Evolutionary conservation across 2,888 invertebrate genomes (phyloP), one percentile per base, ranked within the genome.

Genomic region (Acleris cristana): DNA sequence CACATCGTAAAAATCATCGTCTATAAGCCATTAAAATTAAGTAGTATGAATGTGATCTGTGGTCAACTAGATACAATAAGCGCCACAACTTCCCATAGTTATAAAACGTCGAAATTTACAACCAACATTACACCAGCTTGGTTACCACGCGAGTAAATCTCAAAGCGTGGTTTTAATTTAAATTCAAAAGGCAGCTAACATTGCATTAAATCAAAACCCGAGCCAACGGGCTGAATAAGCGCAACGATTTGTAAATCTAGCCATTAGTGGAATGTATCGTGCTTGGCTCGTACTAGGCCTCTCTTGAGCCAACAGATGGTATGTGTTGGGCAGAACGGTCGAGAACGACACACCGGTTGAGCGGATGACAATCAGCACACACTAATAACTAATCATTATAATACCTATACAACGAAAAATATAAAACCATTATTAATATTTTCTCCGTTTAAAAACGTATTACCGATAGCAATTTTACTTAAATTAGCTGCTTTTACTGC

Each of bases 181-280:
- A 67, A 67, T 67, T 67, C 67, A 67, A 67, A 67, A 67, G 67
- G 67, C 66, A 48, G 66, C 62, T 62, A 67, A 70, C 69, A 72
- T 73, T 61, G 76, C 72, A 70, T 74, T 76, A 69, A 78, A 74
- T 68, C 72, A 64, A 65, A 57, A 70, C 64, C 73, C 73, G 73
- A 73, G 75, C 71, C 73, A 74, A 72, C 70, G 73, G 74, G 74
- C 76, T 77, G 79, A 76, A 73, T 76, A 76, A 84, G 74, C 81
- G 76, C 71, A 71, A 76, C 84, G 79, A 88, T 88, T 84, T 85
- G 88, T 87, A 85, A 74, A 85, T 87, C 82, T 83, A 72, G 79
- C 81, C 83, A 83, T 85, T 86, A 85, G 76, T 71, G 77, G 80
- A 80, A 84, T 83, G 84, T 84, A 83, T 82, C 79, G 79, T 73